Evolutionary conservation across 2,797 vertebrate species (phyloP), one percentile per base, ranked within the genome.

Genomic region (Meda fulgida): DNA sequence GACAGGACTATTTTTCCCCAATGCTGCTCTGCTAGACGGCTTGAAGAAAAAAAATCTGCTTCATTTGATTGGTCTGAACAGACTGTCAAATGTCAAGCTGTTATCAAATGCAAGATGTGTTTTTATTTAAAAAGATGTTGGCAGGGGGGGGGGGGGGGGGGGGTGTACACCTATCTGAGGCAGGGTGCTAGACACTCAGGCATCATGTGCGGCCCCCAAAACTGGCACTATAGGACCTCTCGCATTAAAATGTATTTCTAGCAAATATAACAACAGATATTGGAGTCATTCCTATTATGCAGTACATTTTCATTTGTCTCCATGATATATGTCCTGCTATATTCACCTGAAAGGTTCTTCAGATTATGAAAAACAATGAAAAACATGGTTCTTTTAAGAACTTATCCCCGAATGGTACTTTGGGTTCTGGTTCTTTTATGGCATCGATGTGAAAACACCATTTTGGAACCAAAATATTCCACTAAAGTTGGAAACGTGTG

Each of bases 61-160:
- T 58, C 1, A 78, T 92, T 90, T 93, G 93, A 94, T 95, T 95
- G 95, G 94, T 93, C 92, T 93, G 92, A 94, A 93, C 92, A 90
- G 90, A 92, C 93, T 95, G 95, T 95, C 94, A 95, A 95, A 95
- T 95, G 93, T 95, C 94, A 95, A 94, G 92, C 90, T 89, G 89
- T 93, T 94, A 94, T 95, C 93, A 95, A 95, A 94, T 89, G 58
- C 87, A 89, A 90, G 89, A 91, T 90, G 87, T 94, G 92, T 94
- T 94, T 94, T 93, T 92, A 91, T 92, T 93, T 92, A 89, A 69
- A 88, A 92, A 92, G 87, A 92, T 91, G 88, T 84, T 80, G 72
- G 91, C 85, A 90, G 89, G 91, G 89, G 23, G 60, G 63, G 23
- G 16, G 21, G 6, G 6, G 34, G 4, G 34, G 4, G 9, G 1